Evolutionary conservation across 2,113 vertebrate species (phyloP).

Genomic region (Grantiella picta): DNA sequence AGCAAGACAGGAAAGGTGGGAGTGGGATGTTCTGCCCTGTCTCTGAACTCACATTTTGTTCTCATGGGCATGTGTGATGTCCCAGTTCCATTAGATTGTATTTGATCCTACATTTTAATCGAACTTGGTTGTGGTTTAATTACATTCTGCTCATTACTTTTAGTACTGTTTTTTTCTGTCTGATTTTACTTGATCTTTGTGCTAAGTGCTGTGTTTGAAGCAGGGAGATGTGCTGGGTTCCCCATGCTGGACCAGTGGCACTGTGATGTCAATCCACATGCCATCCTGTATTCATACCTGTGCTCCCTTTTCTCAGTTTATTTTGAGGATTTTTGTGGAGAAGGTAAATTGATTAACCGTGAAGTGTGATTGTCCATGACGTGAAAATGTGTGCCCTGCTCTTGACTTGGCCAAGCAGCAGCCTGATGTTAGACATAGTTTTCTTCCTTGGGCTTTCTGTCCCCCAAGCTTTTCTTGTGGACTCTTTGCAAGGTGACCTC

Average conservation of each 20-base stretch:
- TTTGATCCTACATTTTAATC: neutral
- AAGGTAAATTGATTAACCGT: neutral
- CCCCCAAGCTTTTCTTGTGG: neutral
- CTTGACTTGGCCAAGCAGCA: neutral
- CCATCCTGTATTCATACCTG: neutral
- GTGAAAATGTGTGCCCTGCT: neutral
- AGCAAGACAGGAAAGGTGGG: neutral
- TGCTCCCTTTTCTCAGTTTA: slow-evolving; percentile 65
- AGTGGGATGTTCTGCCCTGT: neutral
- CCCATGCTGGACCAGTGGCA: neutral
- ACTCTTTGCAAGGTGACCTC: neutral
- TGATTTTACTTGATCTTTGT: neutral
- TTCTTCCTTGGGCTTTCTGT: neutral
- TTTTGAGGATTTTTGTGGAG: slow-evolving; percentile 51
- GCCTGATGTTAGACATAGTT: neutral
- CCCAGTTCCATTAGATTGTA: neutral
- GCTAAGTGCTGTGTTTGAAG: neutral
- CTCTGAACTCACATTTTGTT: neutral
- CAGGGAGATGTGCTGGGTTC: fast-evolving
- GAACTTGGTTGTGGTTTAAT: neutral
- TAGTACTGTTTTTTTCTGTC: neutral
- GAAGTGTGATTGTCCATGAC: neutral
- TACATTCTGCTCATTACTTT: neutral
- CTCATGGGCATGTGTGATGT: neutral
- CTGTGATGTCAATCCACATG: fast-evolving